Evolutionary conservation across 2,797 vertebrate genomes (phyloP).

Genomic region (Onychomys arenicola): DNA sequence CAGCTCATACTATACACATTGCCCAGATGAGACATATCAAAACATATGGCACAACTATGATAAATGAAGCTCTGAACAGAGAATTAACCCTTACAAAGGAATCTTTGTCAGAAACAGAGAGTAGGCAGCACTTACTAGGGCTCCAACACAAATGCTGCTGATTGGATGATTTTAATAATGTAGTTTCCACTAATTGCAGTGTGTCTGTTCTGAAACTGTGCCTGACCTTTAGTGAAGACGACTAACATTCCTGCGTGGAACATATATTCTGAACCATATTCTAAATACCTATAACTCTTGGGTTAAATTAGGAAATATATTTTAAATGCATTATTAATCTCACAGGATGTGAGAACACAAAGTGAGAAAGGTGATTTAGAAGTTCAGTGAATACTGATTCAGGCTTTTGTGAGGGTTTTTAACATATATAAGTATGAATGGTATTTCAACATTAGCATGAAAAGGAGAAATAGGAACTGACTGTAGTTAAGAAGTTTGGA

Average conservation of each 20-base stretch:
- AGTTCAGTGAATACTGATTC: neutral
- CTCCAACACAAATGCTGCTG: neutral
- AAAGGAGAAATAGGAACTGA: neutral
- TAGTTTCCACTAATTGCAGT: neutral
- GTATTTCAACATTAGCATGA: neutral
- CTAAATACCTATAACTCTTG: neutral
- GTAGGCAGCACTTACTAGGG: neutral
- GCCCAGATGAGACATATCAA: neutral
- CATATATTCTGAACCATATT: neutral
- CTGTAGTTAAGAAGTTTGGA: neutral
- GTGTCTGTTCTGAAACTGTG: neutral
- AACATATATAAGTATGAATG: neutral
- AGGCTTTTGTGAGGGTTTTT: neutral
- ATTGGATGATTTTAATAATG: conserved; percentile 4
- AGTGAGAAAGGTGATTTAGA: neutral
- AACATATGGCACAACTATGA: neutral
- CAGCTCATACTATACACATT: neutral
- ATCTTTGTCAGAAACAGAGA: neutral
- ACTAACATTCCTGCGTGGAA: neutral
- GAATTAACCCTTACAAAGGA: neutral
- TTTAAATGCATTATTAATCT: neutral
- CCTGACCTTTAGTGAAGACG: neutral
- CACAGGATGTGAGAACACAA: neutral
- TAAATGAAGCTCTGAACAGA: neutral
- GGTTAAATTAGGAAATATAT: neutral